Base-by-base conservation (phyloP, 1,140 invertebrate genomes). In the Drosophila yakuba region DNA sequence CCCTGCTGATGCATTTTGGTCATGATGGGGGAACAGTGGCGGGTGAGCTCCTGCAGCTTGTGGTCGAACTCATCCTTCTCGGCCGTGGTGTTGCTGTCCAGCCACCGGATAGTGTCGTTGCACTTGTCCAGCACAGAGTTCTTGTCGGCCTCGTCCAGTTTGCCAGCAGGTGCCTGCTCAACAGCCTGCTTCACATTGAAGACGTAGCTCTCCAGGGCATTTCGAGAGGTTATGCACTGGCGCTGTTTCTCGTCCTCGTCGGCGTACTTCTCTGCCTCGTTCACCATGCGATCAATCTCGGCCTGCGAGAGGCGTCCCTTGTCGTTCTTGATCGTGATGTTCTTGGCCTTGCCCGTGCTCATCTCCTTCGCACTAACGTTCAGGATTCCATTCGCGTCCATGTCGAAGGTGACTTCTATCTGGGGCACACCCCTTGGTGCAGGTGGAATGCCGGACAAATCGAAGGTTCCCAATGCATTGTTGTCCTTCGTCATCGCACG, bases 241-340 rank as follows among this genome's bases (percentile, higher is more conserved):
- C 94, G 94, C 78, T 96, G 96, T 61, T 94, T 38, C 91, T 97
- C 96, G 69, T 96, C 95, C 60, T 95, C 94, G 28, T 94, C 93
- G n/a, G 80, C 83, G 52, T 88, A 90, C 25, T 71, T 74, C 63
- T 90, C 86, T 7, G 86, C 86, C 58, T 90, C 86, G 67, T 73
- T 79, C 5, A 90, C 83, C 86, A 90, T 90, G 61, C 86, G 80
- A 60, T 97, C 96, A 80, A 97, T 97, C 72, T 97, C 96, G 25
- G 96, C 95, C 83, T 97, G 96, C 10, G 94, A 95, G 4, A 97
- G 93, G 58, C 97, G 94, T 39, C 96, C 96, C 86, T 97, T 97
- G 91, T 97, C 96, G 86, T 97, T 97, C 35, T 96, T 97, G 68
- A 97, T 97, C 14, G 95, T 96, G 76, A 97, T 97, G 85, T 97